phyloP scores from a whole-genome alignment of 1,140 invertebrate genomes.

The Euura lappo region DNA sequence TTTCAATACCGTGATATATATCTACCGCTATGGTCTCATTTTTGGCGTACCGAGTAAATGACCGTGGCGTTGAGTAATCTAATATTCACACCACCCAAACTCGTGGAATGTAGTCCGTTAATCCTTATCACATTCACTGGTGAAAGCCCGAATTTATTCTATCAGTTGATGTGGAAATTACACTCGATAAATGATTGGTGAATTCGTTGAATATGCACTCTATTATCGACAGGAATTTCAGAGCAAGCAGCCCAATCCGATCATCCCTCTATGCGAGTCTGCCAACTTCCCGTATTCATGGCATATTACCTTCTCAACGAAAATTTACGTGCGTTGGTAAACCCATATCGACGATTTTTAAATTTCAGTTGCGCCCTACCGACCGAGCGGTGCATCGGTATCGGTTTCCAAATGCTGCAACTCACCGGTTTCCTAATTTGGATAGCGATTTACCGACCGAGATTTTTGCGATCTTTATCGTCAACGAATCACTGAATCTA shows the following conservation, averaged over 20 bases:
- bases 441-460: neutral
- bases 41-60: neutral
- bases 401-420: neutral
- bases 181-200: neutral
- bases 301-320: too few relatives aligned
- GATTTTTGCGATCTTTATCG: neutral
- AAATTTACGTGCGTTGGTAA: constrained; percentile 1
- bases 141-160: too few relatives aligned
- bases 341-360: neutral
- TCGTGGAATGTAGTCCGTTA: neutral
- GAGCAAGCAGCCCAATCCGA: neutral
- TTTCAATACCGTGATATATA: too few relatives aligned
- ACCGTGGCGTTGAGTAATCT: neutral
- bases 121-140: neutral
- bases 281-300: too few relatives aligned
- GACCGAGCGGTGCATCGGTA: neutral
- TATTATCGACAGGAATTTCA: neutral
- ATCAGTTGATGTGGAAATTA: too few relatives aligned
- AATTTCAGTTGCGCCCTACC: neutral
- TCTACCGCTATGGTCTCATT: neutral
- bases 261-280: too few relatives aligned
- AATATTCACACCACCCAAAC: neutral
- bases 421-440: neutral
- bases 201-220: neutral
- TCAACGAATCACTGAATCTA: too few relatives aligned